These are phyloP conservation scores for Ptychochromis oligacanthus DNA, from an alignment of 2,113 vertebrate species.

Conservation along the genomic window DNA sequence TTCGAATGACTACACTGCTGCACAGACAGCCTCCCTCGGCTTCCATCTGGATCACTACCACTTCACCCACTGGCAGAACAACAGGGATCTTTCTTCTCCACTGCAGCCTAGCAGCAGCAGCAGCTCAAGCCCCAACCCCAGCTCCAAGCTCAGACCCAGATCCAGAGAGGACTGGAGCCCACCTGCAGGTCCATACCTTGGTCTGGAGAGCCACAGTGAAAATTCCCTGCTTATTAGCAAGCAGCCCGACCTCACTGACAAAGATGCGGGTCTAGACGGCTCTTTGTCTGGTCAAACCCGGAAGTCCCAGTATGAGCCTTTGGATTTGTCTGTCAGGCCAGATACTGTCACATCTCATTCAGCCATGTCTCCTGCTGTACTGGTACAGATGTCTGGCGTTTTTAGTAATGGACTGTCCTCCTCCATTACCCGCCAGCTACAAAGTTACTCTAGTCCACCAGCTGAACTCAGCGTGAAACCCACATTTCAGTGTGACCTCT, in stretches of 20 bases:
- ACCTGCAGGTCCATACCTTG: conserved; percentile 72
- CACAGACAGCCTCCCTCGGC: conserved; percentile 88
- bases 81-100: conserved; percentile 80
- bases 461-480: conserved; percentile 77
- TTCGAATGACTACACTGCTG: conserved; percentile 88
- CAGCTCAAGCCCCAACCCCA: conserved; percentile 78
- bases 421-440: conserved; percentile 66
- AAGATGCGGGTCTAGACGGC: conserved; percentile 18
- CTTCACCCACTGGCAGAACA: conserved; percentile 88
- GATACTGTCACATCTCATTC: conserved; percentile 78
- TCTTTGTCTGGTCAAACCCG: conserved; percentile 69
- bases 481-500: conserved; percentile 81
- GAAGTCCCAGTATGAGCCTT: conserved; percentile 91
- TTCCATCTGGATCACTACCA: conserved; percentile 92
- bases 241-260: conserved; percentile 44
- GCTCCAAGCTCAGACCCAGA: conserved; percentile 81
- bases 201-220: conserved; percentile 82
- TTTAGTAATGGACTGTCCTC: conserved; percentile 77
- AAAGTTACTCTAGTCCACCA: conserved; percentile 78
- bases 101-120: conserved; percentile 81
- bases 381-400: conserved; percentile 84
- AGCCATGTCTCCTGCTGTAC: conserved; percentile 68
- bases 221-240: conserved; percentile 37
- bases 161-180: conserved; percentile 79
- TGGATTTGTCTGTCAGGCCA: conserved; percentile 90